These are phyloP conservation scores for Psilopsiagon aymara DNA, from an alignment of 2,113 vertebrate genomes.

Conservation along the genomic window DNA sequence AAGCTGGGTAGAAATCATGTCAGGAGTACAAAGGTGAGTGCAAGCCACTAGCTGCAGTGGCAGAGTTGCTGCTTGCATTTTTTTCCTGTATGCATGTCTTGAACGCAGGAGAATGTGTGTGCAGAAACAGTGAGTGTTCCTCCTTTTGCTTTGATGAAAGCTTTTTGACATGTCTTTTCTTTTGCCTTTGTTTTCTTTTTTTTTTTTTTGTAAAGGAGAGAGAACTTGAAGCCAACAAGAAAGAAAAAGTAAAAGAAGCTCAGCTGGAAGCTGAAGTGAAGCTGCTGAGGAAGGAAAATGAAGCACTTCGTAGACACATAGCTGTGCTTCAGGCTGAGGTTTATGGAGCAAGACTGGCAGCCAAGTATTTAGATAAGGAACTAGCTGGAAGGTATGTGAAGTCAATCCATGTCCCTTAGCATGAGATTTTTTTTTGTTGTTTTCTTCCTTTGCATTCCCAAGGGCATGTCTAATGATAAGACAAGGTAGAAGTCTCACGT, in stretches of 20 bases:
- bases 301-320: constrained; percentile 95
- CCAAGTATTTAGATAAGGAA: constrained; percentile 98
- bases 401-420: neutral
- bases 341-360: constrained; percentile 95
- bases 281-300: constrained; percentile 92
- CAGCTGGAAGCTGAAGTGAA: constrained; percentile 91
- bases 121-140: neutral
- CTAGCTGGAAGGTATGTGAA: constrained; percentile 90
- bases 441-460: neutral
- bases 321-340: constrained; percentile 97
- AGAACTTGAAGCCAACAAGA: constrained; percentile 92
- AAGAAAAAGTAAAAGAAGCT: constrained; percentile 92
- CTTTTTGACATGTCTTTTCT: neutral
- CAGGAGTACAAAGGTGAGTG: neutral
- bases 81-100: neutral
- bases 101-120: neutral
- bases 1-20: neutral
- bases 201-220: constrained; percentile 76
- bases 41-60: neutral
- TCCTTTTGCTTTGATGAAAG: neutral
- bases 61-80: neutral
- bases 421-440: neutral
- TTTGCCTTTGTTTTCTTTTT: neutral
- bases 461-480: neutral
- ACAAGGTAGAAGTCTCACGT: neutral